Evolutionary conservation across 1,140 invertebrate species (phyloP).

Genomic region (Habropoda laboriosa): DNA sequence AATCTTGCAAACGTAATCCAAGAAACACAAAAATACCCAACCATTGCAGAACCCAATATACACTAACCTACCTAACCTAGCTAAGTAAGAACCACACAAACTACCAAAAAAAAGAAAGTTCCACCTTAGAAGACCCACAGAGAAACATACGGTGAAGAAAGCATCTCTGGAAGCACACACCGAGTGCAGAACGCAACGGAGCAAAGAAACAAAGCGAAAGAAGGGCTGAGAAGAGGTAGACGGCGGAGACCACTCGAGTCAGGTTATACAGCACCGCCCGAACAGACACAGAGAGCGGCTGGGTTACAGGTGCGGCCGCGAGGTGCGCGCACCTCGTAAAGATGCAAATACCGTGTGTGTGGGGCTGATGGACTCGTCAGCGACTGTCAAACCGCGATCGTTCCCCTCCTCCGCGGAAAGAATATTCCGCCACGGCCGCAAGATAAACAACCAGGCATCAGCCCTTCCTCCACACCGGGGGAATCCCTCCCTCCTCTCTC

Average conservation of each 20-base stretch:
- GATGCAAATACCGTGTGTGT: constrained; percentile 74
- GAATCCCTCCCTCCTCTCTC: constrained; percentile 6
- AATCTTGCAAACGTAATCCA: too few relatives aligned
- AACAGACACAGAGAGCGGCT: constrained; percentile 15
- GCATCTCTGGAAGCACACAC: too few relatives aligned
- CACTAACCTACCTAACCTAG: too few relatives aligned
- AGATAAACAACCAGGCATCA: constrained; percentile 65
- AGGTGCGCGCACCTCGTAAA: constrained; percentile 72
- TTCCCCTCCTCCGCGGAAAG: constrained; percentile 56
- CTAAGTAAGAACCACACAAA: too few relatives aligned
- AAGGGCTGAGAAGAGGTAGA: background rate
- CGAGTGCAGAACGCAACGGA: background rate
- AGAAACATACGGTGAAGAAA: too few relatives aligned
- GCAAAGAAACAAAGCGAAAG: constrained; percentile 27
- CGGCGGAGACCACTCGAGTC: constrained; percentile 30
- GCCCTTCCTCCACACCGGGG: constrained; percentile 42
- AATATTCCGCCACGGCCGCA: constrained; percentile 68
- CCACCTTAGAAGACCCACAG: too few relatives aligned
- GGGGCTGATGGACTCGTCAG: constrained; percentile 74
- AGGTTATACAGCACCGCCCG: constrained; percentile 64
- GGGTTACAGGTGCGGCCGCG: constrained; percentile 72
- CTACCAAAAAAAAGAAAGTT: too few relatives aligned
- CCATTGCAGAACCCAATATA: too few relatives aligned
- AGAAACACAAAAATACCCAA: too few relatives aligned
- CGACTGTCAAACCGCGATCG: constrained; percentile 75